Evolutionary conservation across 1,140 invertebrate genomes (phyloP).

Genomic region (Penaeus vannamei): DNA sequence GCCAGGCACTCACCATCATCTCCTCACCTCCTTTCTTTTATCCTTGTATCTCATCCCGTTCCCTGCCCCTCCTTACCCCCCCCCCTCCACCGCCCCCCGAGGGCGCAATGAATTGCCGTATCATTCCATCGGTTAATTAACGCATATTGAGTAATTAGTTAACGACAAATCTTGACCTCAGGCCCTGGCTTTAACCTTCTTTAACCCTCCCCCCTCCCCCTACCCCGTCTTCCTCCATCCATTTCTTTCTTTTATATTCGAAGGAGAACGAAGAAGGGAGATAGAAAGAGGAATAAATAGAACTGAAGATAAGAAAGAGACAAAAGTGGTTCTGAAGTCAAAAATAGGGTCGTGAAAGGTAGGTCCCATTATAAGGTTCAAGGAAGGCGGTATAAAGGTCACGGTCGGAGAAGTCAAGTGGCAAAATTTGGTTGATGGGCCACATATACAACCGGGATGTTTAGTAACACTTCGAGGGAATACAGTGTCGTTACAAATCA

Average conservation of each 20-base stretch:
- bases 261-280: neutral
- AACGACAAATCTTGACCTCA: slow-evolving; percentile 41
- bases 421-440: too few relatives aligned
- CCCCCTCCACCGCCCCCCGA: neutral
- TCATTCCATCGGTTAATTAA: slow-evolving; percentile 58
- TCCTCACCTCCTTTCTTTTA: too few relatives aligned
- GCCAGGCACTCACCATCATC: too few relatives aligned
- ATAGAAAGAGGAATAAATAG: neutral
- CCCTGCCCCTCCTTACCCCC: neutral
- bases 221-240: too few relatives aligned
- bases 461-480: too few relatives aligned
- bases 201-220: neutral
- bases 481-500: too few relatives aligned
- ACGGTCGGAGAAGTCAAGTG: too few relatives aligned
- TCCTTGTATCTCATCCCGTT: slow-evolving; percentile 20
- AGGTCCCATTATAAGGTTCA: too few relatives aligned
- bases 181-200: neutral
- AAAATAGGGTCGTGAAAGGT: too few relatives aligned
- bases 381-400: too few relatives aligned
- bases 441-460: too few relatives aligned
- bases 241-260: neutral
- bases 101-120: neutral
- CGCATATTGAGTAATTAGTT: slow-evolving; percentile 53
- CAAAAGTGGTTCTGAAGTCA: neutral
- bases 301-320: neutral